Conservation (phyloP, 2,888 invertebrate genomes). For the Morpho helenor region DNA sequence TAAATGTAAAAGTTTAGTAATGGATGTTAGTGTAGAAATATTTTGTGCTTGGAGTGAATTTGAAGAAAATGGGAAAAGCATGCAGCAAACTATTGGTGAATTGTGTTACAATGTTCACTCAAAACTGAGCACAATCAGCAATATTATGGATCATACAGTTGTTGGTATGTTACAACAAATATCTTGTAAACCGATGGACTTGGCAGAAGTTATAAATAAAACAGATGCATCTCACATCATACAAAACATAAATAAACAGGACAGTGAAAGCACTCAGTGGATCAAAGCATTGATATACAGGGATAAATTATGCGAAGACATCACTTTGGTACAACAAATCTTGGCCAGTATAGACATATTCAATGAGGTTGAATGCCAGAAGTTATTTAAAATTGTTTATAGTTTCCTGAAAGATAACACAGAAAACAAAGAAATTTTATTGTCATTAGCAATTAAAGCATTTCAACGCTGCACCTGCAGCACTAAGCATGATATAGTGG, state of each 20-base stretch:
- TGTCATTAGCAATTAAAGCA: conserved; percentile 41
- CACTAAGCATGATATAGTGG: conserved; percentile 45
- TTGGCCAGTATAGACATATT: conserved; percentile 40
- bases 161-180: conserved; percentile 56
- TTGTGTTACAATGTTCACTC: conserved; percentile 48
- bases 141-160: conserved; percentile 49
- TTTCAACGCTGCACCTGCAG: conserved; percentile 44
- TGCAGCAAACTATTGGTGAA: conserved; percentile 62
- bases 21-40: conserved; percentile 63
- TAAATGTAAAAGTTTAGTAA: conserved; percentile 50
- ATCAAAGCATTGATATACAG: conserved; percentile 51
- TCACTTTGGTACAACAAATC: conserved; percentile 40
- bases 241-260: conserved; percentile 43
- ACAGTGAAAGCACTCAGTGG: conserved; percentile 46
- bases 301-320: conserved; percentile 46
- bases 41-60: conserved; percentile 72
- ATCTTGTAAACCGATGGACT: conserved; percentile 51
- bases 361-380: conserved; percentile 42
- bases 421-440: conserved; percentile 36
- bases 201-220: conserved; percentile 50
- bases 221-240: conserved; percentile 43
- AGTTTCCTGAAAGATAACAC: conserved; percentile 33
- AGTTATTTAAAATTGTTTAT: conserved; percentile 41
- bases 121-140: conserved; percentile 36
- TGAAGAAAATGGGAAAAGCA: conserved; percentile 51